These are phyloP conservation scores for Acipenser ruthenus DNA, from an alignment of 2,797 vertebrate species.

Conservation along the genomic window DNA sequence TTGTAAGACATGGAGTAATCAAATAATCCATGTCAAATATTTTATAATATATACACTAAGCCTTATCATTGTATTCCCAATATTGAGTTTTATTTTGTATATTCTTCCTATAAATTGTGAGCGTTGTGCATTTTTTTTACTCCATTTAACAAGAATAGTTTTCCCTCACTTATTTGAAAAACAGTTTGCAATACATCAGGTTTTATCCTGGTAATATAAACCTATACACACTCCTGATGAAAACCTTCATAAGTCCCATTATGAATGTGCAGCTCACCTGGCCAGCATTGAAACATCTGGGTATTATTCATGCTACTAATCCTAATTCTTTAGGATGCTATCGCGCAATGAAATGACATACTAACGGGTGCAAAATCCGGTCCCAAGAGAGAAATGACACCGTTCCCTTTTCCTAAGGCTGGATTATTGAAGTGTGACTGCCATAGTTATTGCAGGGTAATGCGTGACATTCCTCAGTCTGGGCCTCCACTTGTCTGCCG, in stretches of 20 bases:
- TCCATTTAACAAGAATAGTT: neutral
- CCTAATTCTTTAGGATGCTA: slow-evolving; percentile 12
- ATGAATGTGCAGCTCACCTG: slow-evolving; percentile 12
- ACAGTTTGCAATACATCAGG: neutral
- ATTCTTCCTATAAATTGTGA: too few species aligned
- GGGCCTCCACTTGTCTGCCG: slow-evolving; percentile 36
- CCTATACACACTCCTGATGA: neutral
- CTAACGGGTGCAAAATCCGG: slow-evolving; percentile 31
- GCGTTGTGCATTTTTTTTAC: neutral
- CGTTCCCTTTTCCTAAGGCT: slow-evolving; percentile 24
- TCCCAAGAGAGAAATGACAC: slow-evolving; percentile 20
- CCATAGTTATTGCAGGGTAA: slow-evolving; percentile 23
- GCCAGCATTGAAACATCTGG: slow-evolving; percentile 5
- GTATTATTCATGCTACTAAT: slow-evolving; percentile 3
- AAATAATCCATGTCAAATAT: too few species aligned
- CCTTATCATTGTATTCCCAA: too few species aligned
- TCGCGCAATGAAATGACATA: slow-evolving; percentile 14
- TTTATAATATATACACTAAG: too few species aligned
- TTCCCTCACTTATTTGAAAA: slow-evolving; percentile 1
- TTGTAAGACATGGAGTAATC: too few species aligned
- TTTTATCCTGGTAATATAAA: neutral
- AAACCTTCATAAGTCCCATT: slow-evolving; percentile 13
- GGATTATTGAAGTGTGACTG: slow-evolving; percentile 24
- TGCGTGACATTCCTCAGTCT: slow-evolving; percentile 31
- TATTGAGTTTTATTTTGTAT: too few species aligned